Evolutionary conservation across 2,888 invertebrate genomes (phyloP).

Genomic region (Microctonus aethiopoides): DNA sequence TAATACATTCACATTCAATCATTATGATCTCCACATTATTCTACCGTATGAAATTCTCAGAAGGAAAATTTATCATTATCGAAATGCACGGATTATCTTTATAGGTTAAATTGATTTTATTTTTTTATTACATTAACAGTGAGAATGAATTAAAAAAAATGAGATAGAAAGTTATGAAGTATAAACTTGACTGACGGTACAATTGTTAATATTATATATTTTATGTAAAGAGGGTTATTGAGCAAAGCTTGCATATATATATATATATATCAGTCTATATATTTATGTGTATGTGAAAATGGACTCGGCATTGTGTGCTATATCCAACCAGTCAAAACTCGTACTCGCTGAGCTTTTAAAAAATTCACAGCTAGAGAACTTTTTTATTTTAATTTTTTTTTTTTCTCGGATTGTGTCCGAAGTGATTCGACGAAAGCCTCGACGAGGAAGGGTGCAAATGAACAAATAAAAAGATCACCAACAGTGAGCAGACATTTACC

Average conservation of each 20-base stretch:
- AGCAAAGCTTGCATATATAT: too few relatives aligned
- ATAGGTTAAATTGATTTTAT: too few relatives aligned
- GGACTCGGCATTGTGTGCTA: background rate
- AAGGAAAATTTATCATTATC: background rate
- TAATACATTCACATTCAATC: background rate
- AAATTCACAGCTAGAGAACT: conserved; percentile 20
- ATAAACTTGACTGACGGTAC: too few relatives aligned
- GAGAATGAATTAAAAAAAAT: too few relatives aligned
- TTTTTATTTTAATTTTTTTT: background rate
- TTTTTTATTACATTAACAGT: too few relatives aligned
- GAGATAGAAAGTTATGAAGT: too few relatives aligned
- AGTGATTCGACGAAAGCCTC: conserved; percentile 14
- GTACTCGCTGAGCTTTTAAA: conserved; percentile 16
- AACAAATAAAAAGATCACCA: conserved; percentile 9
- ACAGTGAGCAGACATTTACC: conserved; percentile 18
- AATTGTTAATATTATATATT: too few relatives aligned
- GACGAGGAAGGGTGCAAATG: conserved; percentile 19
- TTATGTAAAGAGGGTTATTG: too few relatives aligned
- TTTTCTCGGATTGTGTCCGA: background rate
- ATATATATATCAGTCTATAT: too few relatives aligned
- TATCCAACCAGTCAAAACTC: background rate
- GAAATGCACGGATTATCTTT: too few relatives aligned
- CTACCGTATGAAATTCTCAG: background rate
- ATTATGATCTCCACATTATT: background rate
- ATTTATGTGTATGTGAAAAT: background rate